Conservation (phyloP, 2,113 vertebrate genomes). For the Dasypus novemcinctus region DNA sequence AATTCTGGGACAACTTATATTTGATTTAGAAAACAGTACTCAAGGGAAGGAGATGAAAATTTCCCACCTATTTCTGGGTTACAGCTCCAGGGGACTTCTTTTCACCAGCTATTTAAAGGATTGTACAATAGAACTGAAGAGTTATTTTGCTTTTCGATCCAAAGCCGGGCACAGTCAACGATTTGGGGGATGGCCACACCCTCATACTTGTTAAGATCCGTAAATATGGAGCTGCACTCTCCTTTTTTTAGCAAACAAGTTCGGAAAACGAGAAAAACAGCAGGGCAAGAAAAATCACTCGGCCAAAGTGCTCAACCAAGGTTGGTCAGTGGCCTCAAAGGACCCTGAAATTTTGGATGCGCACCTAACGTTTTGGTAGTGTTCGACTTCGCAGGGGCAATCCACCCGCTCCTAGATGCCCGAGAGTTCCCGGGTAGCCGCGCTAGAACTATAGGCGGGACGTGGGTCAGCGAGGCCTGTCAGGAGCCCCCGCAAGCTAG, state of each 20-base stretch:
- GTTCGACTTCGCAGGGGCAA: rapidly evolving
- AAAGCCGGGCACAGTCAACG: not conserved
- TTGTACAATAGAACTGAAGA: not conserved
- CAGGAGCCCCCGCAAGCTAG: too few species aligned
- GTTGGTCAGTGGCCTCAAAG: not conserved
- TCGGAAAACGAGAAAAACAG: not conserved
- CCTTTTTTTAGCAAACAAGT: not conserved
- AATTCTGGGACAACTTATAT: not conserved
- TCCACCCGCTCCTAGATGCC: not conserved
- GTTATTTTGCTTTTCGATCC: not conserved
- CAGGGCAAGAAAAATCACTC: not conserved
- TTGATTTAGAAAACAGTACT: not conserved
- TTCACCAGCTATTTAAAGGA: not conserved
- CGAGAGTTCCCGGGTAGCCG: not conserved
- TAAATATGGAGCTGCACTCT: not conserved
- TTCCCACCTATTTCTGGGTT: not conserved
- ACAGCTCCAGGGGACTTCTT: not conserved
- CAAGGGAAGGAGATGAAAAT: not conserved
- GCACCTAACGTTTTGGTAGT: not conserved
- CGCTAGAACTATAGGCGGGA: not conserved
- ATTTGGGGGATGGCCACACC: not conserved
- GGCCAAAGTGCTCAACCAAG: not conserved
- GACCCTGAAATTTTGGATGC: not conserved
- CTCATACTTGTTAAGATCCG: not conserved
- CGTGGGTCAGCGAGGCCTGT: not conserved